Conservation (phyloP, 2,113 vertebrate species). For the Emydocephalus ijimae region DNA sequence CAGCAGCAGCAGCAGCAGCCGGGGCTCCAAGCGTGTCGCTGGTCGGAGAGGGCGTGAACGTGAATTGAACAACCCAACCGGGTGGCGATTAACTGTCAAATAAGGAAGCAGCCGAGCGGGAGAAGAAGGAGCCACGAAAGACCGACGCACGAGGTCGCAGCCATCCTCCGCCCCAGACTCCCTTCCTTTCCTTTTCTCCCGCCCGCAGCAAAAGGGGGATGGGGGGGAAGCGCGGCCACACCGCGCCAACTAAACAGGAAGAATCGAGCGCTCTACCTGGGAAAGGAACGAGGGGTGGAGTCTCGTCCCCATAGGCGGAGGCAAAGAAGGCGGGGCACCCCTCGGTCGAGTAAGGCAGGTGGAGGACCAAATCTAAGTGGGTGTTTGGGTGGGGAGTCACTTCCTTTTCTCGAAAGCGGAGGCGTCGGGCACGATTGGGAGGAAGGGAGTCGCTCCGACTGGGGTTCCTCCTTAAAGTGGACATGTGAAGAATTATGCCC, state of each 20-base stretch:
- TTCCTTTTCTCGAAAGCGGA: neutral
- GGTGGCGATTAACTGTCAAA: neutral
- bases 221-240: neutral
- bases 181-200: neutral
- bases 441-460: neutral
- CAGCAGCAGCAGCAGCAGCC: neutral
- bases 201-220: neutral
- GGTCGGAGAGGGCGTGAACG: neutral
- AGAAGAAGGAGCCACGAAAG: neutral
- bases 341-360: neutral
- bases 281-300: neutral
- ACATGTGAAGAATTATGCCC: neutral
- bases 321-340: neutral
- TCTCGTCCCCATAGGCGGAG: neutral
- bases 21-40: neutral
- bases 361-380: neutral
- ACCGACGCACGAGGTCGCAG: neutral
- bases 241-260: neutral
- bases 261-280: neutral
- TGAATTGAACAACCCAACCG: neutral
- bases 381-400: neutral
- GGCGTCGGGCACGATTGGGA: neutral
- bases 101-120: neutral
- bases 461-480: neutral
- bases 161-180: neutral